phyloP scores from a whole-genome alignment of 2,888 invertebrate species.

The Drosophila putrida region DNA sequence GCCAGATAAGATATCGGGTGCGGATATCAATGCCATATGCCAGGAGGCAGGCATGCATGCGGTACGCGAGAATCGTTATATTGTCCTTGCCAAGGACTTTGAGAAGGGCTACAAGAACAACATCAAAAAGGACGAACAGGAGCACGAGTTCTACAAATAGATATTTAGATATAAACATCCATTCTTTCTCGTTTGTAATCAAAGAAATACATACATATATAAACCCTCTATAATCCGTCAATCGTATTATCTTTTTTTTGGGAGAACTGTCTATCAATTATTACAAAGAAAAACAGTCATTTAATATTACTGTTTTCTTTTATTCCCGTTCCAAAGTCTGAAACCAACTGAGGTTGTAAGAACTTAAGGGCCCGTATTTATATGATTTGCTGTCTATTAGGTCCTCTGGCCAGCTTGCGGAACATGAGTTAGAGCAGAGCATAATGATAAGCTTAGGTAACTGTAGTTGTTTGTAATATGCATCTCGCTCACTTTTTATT shows the following conservation, averaged over 20 bases:
- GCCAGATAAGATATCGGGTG: slow-evolving; percentile 99
- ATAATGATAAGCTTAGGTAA: not conserved
- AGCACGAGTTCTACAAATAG: slow-evolving; percentile 99
- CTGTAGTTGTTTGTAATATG: not conserved
- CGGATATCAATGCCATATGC: slow-evolving; percentile 99
- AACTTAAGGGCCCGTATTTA: no score
- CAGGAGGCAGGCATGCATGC: slow-evolving; percentile 99
- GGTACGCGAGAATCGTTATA: slow-evolving; percentile 98
- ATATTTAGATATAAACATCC: slow-evolving; percentile 2
- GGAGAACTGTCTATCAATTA: not conserved
- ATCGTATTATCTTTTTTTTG: not conserved
- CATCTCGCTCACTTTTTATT: not conserved
- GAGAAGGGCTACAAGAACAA: slow-evolving; percentile 99
- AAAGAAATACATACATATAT: slow-evolving; percentile 21
- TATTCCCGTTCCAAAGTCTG: no score
- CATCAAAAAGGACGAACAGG: slow-evolving; percentile 98
- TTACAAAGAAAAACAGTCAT: no score
- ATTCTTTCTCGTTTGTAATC: slow-evolving; percentile 37
- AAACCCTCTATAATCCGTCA: not conserved
- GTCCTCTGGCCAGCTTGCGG: no score
- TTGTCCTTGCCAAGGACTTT: slow-evolving; percentile 99
- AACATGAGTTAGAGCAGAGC: not conserved
- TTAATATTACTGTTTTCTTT: no score
- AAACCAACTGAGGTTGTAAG: no score
- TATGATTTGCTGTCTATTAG: no score